A percentile compares a stretch with the other conserved stretches of the same genome.
Conservation (phyloP, 2,797 vertebrate species). For the Peromyscus aztecus region DNA sequence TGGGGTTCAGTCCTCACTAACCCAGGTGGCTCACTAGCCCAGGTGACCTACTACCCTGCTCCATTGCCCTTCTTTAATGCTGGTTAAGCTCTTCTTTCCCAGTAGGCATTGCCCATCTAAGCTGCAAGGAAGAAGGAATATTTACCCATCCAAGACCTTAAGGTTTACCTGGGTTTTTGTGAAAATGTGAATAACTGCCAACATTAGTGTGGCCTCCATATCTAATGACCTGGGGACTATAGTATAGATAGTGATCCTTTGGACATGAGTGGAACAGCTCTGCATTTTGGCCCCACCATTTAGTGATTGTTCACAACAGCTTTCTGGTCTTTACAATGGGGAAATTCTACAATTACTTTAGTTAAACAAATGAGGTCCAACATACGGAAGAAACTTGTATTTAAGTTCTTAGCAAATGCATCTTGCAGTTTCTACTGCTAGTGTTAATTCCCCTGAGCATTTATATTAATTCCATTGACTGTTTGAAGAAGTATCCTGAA, state of each 20-base stretch:
- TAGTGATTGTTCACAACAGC: not conserved
- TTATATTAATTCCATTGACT: not conserved
- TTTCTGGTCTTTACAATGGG: not conserved
- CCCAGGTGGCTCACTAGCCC: not conserved
- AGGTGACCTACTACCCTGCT: not conserved
- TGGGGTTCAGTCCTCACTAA: not conserved
- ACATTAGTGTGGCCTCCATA: not conserved
- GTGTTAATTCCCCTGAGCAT: not conserved
- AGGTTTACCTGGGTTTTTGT: not conserved
- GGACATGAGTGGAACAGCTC: not conserved
- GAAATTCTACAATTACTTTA: not conserved
- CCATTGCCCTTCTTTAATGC: not conserved
- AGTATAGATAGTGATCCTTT: not conserved
- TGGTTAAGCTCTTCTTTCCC: not conserved
- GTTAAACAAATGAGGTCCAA: constrained; percentile 19
- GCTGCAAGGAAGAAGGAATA: not conserved
- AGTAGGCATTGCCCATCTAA: not conserved
- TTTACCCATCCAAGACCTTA: not conserved
- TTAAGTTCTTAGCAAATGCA: not conserved
- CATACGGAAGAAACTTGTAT: not conserved
- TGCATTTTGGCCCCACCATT: not conserved
- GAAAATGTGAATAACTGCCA: not conserved
- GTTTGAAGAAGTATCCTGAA: not conserved
- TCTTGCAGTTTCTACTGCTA: not conserved
- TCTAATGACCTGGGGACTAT: too few species aligned